Conservation (phyloP, 2,888 invertebrate genomes). For the Drosophila kambysellisi region DNA sequence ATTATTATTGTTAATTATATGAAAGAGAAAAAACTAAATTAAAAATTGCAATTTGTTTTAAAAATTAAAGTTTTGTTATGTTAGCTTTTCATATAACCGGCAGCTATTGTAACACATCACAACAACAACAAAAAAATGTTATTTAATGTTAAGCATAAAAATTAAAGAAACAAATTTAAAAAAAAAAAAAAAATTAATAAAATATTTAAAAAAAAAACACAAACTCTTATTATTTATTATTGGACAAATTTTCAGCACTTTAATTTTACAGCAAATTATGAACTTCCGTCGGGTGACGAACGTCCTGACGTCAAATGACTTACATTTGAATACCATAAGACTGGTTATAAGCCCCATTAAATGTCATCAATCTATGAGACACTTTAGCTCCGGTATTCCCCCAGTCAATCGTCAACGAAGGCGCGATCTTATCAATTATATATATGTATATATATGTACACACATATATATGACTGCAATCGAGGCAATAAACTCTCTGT, state of each 20-base stretch:
- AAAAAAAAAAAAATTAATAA: constrained; percentile 38
- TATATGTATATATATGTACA: not conserved
- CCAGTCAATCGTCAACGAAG: constrained; percentile 33
- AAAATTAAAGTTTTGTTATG: constrained; percentile 78
- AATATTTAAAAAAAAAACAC: constrained; percentile 6
- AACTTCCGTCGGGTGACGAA: constrained; percentile 11
- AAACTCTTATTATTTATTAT: constrained; percentile 39
- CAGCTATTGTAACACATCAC: constrained; percentile 22
- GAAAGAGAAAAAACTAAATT: constrained; percentile 11
- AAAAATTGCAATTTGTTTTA: constrained; percentile 54
- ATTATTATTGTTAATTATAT: constrained; percentile 30
- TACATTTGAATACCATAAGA: constrained; percentile 28
- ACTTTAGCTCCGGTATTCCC: constrained; percentile 48
- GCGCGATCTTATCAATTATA: constrained; percentile 40
- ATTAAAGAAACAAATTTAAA: constrained; percentile 53
- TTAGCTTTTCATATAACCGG: constrained; percentile 67
- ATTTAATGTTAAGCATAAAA: constrained; percentile 62
- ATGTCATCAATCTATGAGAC: constrained; percentile 21
- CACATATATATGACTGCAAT: constrained; percentile 22
- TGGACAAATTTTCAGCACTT: constrained; percentile 43
- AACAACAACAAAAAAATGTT: constrained; percentile 59
- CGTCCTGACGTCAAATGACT: constrained; percentile 38
- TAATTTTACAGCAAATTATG: constrained; percentile 16
- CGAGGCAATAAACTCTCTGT: constrained; percentile 18
- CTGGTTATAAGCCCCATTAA: not conserved